Conservation (phyloP, 2,888 invertebrate species). For the Microplitis manilae region DNA sequence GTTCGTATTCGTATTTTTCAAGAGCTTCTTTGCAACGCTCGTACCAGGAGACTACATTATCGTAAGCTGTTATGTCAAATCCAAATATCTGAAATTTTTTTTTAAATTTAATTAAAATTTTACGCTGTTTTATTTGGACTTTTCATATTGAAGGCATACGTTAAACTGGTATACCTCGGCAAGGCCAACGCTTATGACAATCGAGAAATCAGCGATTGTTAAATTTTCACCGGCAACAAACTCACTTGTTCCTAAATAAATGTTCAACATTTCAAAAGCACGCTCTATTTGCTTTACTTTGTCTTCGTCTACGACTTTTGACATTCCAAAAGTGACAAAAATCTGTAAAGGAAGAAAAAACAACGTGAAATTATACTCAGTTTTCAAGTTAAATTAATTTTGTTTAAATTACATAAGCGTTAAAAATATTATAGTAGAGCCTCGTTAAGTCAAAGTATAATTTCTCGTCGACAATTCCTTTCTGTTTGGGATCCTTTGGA, state of each 20-base stretch:
- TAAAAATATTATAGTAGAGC: slow-evolving; percentile 80
- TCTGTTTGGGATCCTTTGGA: slow-evolving; percentile 84
- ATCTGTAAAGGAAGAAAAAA: slow-evolving; percentile 70
- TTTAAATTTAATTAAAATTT: too few species aligned
- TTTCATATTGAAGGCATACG: slow-evolving; percentile 13
- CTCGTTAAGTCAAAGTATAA: slow-evolving; percentile 87
- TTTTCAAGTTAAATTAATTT: too few species aligned
- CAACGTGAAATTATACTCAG: too few species aligned
- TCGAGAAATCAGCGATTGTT: slow-evolving; percentile 81
- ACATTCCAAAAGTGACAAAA: slow-evolving; percentile 75
- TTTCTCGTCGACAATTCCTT: slow-evolving; percentile 84
- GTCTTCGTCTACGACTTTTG: slow-evolving; percentile 56
- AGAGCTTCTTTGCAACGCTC: slow-evolving; percentile 78
- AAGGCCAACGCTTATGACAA: slow-evolving; percentile 76
- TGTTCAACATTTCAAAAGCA: slow-evolving; percentile 76
- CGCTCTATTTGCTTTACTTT: slow-evolving; percentile 73
- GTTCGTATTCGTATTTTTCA: slow-evolving; percentile 80
- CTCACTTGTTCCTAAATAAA: slow-evolving; percentile 74
- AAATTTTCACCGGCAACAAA: slow-evolving; percentile 80
- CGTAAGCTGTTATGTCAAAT: slow-evolving; percentile 75
- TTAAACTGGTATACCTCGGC: slow-evolving; percentile 65
- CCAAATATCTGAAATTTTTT: slow-evolving; percentile 71
- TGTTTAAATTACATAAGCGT: slow-evolving; percentile 76
- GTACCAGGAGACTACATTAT: slow-evolving; percentile 78
- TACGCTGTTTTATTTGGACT: too few species aligned